Percentiles rank a stretch among this genome's conserved stretches.
Evolutionary conservation across 2,888 invertebrate genomes (phyloP).

Genomic region (Netelia virgata): DNA sequence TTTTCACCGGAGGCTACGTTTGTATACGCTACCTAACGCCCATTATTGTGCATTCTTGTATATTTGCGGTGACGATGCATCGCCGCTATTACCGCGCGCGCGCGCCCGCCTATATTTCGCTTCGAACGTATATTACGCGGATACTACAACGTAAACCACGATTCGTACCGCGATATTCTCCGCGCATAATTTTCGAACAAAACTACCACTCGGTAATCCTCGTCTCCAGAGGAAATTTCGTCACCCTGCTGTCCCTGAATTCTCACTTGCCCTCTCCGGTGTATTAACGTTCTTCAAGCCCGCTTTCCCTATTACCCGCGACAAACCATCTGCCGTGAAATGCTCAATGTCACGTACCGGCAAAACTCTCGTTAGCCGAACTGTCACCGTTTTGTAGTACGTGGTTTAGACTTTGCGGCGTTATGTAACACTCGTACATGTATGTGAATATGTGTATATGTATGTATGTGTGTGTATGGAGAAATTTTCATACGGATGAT

Average conservation of each 20-base stretch:
- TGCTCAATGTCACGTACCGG: constrained; percentile 67
- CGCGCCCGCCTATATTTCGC: constrained; percentile 46
- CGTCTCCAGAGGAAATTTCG: neutral
- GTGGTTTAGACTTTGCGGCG: neutral
- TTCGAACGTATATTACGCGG: neutral
- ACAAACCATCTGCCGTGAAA: constrained; percentile 54
- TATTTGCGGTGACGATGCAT: constrained; percentile 60
- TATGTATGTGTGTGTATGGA: neutral
- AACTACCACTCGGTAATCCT: constrained; percentile 31
- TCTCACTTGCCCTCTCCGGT: neutral
- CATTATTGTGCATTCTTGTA: constrained; percentile 64
- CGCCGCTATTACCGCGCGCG: constrained; percentile 8
- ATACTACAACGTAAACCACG: neutral
- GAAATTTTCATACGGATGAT: too few relatives aligned
- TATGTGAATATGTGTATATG: neutral
- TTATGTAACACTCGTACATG: neutral
- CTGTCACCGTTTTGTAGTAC: constrained; percentile 24
- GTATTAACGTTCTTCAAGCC: neutral
- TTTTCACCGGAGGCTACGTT: constrained; percentile 74
- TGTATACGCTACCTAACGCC: constrained; percentile 59
- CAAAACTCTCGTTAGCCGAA: constrained; percentile 57
- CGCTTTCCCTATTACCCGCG: constrained; percentile 54
- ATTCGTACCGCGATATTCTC: neutral
- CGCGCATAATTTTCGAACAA: constrained; percentile 44
- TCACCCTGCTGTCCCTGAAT: neutral